Evolutionary conservation across 2,797 vertebrate genomes (phyloP).

Genomic region (Myotis findleyi): DNA sequence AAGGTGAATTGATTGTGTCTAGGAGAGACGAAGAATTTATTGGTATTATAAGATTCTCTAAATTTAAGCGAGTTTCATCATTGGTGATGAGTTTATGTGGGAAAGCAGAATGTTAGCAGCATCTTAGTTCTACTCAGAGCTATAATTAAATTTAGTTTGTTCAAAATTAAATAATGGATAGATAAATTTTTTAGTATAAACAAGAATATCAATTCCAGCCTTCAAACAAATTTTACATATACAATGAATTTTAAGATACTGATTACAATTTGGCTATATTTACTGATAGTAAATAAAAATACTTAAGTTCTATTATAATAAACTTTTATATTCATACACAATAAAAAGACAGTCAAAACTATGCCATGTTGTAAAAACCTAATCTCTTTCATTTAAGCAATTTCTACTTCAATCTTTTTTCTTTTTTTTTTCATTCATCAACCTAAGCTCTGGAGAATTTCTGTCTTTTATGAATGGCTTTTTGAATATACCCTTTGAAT

Average conservation of each 20-base stretch:
- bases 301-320: background rate
- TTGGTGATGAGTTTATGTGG: background rate
- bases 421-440: background rate
- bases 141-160: background rate
- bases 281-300: background rate
- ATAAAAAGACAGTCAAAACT: background rate
- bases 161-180: background rate
- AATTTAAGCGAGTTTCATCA: conserved; percentile 56
- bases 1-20: conserved; percentile 59
- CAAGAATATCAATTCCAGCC: background rate
- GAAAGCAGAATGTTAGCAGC: conserved; percentile 31
- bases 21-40: conserved; percentile 53
- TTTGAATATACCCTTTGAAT: background rate
- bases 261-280: background rate
- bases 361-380: background rate
- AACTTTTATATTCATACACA: background rate
- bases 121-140: background rate
- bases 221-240: background rate
- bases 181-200: background rate
- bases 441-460: background rate
- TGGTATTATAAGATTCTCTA: conserved; percentile 38
- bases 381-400: background rate
- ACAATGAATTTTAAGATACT: background rate
- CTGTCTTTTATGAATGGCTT: background rate
- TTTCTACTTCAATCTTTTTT: background rate